Conservation (phyloP, 1,140 invertebrate species). For the Drosophila novamexicana region DNA sequence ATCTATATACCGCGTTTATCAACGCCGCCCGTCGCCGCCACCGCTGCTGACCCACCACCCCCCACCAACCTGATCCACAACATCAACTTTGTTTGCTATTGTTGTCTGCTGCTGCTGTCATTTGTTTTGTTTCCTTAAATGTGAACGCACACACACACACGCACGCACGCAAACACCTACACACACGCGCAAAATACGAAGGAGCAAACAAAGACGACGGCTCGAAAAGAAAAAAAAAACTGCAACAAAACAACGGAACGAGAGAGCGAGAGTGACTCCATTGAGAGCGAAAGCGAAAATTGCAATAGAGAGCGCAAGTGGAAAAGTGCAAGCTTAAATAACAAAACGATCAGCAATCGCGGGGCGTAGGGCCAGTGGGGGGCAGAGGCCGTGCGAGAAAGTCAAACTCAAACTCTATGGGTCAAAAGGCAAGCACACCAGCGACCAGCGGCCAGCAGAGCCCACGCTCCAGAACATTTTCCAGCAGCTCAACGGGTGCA, state of each 20-base stretch:
- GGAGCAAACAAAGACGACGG: slow-evolving; percentile 44
- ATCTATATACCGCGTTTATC: slow-evolving; percentile 63
- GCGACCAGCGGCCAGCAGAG: slow-evolving; percentile 89
- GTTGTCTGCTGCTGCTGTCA: slow-evolving; percentile 70
- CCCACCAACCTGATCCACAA: slow-evolving; percentile 25
- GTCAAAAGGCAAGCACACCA: slow-evolving; percentile 93
- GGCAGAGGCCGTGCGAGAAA: slow-evolving; percentile 27
- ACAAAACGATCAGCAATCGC: slow-evolving; percentile 4
- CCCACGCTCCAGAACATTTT: slow-evolving; percentile 90
- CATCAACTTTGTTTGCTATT: slow-evolving; percentile 72
- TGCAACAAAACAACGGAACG: slow-evolving; percentile 9
- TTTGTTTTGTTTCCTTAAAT: slow-evolving; percentile 58
- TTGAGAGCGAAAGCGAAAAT: slow-evolving; percentile 2
- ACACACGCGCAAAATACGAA: slow-evolving; percentile 17
- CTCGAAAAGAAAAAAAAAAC: slow-evolving; percentile 20
- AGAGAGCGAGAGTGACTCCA: slow-evolving; percentile 25
- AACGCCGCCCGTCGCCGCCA: slow-evolving; percentile 29
- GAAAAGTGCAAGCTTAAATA: background rate
- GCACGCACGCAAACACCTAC: background rate
- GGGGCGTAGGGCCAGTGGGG: slow-evolving; percentile 11
- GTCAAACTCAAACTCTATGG: slow-evolving; percentile 86
- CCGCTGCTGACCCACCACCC: slow-evolving; percentile 21
- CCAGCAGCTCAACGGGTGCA: slow-evolving; percentile 89
- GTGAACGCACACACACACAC: slow-evolving; percentile 28
- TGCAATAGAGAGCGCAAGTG: slow-evolving; percentile 7